Evolutionary conservation across 2,888 invertebrate genomes (phyloP).

Genomic region (Apamea anceps): DNA sequence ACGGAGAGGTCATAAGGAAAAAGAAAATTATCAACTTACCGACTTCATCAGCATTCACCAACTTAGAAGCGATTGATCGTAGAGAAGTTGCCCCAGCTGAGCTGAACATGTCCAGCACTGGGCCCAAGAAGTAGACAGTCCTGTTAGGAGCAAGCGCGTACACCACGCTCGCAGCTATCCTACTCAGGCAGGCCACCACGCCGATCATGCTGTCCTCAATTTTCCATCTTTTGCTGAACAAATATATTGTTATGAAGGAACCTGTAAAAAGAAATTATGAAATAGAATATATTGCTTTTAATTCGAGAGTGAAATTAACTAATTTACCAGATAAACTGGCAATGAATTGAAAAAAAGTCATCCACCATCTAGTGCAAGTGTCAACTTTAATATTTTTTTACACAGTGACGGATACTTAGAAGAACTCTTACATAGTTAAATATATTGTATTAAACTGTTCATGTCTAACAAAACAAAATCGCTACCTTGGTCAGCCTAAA

Average conservation of each 20-base stretch:
- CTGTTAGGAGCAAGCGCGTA: constrained; percentile 87
- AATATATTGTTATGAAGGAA: constrained; percentile 88
- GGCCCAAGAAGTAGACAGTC: constrained; percentile 88
- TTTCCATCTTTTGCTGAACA: constrained; percentile 88
- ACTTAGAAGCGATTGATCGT: constrained; percentile 90
- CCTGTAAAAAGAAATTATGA: constrained; percentile 76
- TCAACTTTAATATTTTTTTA: not conserved
- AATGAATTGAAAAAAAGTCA: not conserved
- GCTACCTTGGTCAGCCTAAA: not conserved
- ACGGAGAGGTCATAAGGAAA: not conserved
- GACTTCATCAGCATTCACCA: constrained; percentile 90
- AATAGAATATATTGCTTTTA: constrained; percentile 35
- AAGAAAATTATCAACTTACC: constrained; percentile 78
- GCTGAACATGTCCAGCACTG: constrained; percentile 89
- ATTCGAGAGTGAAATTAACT: not conserved
- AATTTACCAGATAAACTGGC: not conserved
- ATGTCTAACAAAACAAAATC: not conserved
- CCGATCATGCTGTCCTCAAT: constrained; percentile 89
- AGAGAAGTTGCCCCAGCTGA: constrained; percentile 90
- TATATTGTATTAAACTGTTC: not conserved
- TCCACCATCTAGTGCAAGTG: not conserved
- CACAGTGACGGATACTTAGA: not conserved
- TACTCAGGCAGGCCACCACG: constrained; percentile 87
- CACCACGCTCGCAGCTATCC: constrained; percentile 87
- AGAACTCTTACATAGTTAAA: not conserved